These are phyloP conservation scores for Cantharis rustica DNA, from an alignment of 2,888 invertebrate genomes.

Conservation along the genomic window DNA sequence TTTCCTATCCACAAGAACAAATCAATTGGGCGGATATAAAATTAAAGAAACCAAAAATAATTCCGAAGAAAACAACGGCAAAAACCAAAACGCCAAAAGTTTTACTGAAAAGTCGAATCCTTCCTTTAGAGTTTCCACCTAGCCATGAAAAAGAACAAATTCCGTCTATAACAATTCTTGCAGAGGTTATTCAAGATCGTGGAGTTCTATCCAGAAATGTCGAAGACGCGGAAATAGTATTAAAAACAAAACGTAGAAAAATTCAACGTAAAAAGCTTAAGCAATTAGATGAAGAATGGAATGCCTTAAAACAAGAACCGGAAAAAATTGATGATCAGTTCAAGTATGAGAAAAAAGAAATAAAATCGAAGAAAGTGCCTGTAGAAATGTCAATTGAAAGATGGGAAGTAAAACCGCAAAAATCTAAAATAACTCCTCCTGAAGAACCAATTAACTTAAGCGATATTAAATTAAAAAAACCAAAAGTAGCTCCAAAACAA, in stretches of 20 bases:
- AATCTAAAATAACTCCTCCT: conserved; percentile 65
- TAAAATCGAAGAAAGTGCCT: conserved; percentile 44
- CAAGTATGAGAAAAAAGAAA: conserved; percentile 55
- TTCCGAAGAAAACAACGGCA: conserved; percentile 51
- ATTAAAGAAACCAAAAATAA: conserved; percentile 62
- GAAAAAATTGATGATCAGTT: conserved; percentile 37
- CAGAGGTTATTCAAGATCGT: conserved; percentile 54
- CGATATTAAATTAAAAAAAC: conserved; percentile 69
- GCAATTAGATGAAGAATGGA: conserved; percentile 59
- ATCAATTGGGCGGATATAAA: conserved; percentile 66
- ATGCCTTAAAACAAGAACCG: conserved; percentile 51
- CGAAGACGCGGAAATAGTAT: conserved; percentile 68
- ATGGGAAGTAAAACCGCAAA: conserved; percentile 63
- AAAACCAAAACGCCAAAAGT: conserved; percentile 56
- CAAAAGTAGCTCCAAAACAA: conserved; percentile 53
- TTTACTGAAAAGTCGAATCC: conserved; percentile 56
- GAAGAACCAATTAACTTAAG: conserved; percentile 63
- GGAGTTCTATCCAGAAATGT: conserved; percentile 66
- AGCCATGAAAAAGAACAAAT: conserved; percentile 56
- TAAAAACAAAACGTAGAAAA: conserved; percentile 52
- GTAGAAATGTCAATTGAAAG: conserved; percentile 65
- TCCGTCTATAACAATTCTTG: conserved; percentile 50
- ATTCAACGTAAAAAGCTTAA: conserved; percentile 44
- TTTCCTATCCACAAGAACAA: conserved; percentile 59
- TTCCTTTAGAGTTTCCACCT: conserved; percentile 67